Evolutionary conservation across 2,888 invertebrate species (phyloP).

Genomic region (Panzeria rudis): DNA sequence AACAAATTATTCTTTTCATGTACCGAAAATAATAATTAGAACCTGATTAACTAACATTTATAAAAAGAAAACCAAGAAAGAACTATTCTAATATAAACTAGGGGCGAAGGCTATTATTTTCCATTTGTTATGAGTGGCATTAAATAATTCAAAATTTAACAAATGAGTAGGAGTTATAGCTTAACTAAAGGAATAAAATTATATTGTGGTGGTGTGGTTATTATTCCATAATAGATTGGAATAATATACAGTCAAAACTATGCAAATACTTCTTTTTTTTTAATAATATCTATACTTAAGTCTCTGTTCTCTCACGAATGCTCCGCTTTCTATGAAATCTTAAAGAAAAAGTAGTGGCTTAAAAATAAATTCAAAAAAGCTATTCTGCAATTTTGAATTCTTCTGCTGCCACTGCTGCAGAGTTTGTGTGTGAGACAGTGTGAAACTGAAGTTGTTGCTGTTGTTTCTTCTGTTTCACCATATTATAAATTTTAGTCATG

Average conservation of each 20-base stretch:
- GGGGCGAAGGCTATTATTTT: neutral
- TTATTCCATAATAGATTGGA: slow-evolving; percentile 11
- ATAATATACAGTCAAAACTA: neutral
- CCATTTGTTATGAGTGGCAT: neutral
- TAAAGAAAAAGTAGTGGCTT: neutral
- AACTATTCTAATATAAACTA: neutral
- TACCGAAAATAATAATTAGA: neutral
- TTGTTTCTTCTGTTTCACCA: slow-evolving; percentile 25
- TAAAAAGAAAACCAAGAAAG: neutral
- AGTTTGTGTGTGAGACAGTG: neutral
- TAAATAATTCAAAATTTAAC: slow-evolving; percentile 6
- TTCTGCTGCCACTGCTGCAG: neutral
- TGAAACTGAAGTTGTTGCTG: slow-evolving; percentile 5
- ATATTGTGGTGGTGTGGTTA: neutral
- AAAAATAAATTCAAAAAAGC: slow-evolving; percentile 4
- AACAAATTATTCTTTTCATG: neutral
- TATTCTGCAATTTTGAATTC: slow-evolving; percentile 4
- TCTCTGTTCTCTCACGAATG: no score
- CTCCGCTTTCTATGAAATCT: neutral
- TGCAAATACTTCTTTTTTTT: neutral
- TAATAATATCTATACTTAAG: neutral
- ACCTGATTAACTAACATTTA: neutral
- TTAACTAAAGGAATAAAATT: neutral
- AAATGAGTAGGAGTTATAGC: neutral
- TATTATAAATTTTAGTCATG: slow-evolving; percentile 84